These are phyloP conservation scores for Paracentrotus lividus DNA, from an alignment of 53 echinoderm and acorn worm species.

Conservation along the genomic window DNA sequence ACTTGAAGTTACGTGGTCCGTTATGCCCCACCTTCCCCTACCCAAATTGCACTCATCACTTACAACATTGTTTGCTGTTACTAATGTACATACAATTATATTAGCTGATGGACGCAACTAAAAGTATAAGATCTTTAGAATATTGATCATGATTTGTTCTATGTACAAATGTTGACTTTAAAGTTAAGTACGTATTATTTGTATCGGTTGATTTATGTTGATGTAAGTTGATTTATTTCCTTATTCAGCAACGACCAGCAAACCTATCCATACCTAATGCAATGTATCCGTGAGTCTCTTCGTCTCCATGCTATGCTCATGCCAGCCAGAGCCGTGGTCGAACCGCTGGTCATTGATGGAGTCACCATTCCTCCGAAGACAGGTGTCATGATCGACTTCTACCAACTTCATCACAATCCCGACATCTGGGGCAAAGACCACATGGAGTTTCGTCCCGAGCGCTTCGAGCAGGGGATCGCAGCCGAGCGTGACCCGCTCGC, in stretches of 20 bases:
- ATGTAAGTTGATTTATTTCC: neutral
- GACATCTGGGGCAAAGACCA: conserved; percentile 81
- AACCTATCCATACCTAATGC: conserved; percentile 71
- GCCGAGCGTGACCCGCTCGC: conserved; percentile 74
- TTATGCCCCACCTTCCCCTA: too few relatives aligned
- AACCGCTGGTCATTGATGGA: conserved; percentile 66
- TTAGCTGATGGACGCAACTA: too few relatives aligned
- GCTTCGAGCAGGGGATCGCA: conserved; percentile 67
- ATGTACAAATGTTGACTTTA: too few relatives aligned
- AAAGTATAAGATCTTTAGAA: too few relatives aligned
- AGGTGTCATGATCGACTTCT: conserved; percentile 67
- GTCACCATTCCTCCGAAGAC: conserved; percentile 65
- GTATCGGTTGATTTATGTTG: too few relatives aligned
- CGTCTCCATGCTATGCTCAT: conserved; percentile 70
- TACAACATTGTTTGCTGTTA: too few relatives aligned
- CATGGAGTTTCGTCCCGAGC: conserved; percentile 79
- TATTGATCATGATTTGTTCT: too few relatives aligned
- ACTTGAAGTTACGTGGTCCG: too few relatives aligned
- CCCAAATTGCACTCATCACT: too few relatives aligned
- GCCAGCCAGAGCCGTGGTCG: conserved; percentile 41
- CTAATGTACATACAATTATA: too few relatives aligned
- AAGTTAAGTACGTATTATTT: too few relatives aligned
- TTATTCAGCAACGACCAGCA: conserved; percentile 72
- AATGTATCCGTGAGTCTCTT: conserved; percentile 79
- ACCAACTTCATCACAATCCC: conserved; percentile 83